These are phyloP conservation scores for Eulemur rufifrons DNA, from an alignment of 2,113 vertebrate species.

Conservation along the genomic window DNA sequence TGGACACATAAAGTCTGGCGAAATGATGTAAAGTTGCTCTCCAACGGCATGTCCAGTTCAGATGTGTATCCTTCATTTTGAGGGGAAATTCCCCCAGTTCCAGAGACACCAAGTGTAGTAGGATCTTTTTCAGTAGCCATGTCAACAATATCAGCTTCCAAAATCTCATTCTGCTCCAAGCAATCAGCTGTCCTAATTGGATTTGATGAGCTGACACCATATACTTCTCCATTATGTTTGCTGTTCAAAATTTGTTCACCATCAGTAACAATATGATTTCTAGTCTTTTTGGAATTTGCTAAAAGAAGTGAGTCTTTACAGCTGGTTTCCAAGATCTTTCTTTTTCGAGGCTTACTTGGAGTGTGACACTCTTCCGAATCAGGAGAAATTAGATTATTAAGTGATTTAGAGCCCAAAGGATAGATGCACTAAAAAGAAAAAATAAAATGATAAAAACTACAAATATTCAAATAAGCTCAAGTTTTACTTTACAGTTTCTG, in stretches of 20 bases:
- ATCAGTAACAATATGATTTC: conserved; percentile 29
- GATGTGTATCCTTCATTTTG: conserved; percentile 42
- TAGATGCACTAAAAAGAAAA: conserved; percentile 91
- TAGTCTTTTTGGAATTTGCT: conserved; percentile 80
- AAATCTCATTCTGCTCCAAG: conserved; percentile 42
- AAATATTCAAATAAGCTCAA: conserved; percentile 26
- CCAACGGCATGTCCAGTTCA: conserved; percentile 47
- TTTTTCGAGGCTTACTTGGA: conserved; percentile 81
- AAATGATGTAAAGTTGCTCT: not conserved
- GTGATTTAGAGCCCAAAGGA: conserved; percentile 91
- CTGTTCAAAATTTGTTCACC: conserved; percentile 28
- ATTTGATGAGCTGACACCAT: conserved; percentile 17
- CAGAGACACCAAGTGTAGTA: not conserved
- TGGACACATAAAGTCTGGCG: conserved; percentile 82
- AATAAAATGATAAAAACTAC: conserved; percentile 40
- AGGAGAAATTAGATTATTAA: conserved; percentile 87
- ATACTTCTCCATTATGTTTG: conserved; percentile 16
- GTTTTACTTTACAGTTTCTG: not conserved
- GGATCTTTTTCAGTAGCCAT: not conserved
- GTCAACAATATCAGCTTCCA: conserved; percentile 38
- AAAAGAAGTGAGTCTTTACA: conserved; percentile 57
- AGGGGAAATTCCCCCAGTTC: conserved; percentile 10
- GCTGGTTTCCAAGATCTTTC: conserved; percentile 76
- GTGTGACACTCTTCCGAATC: conserved; percentile 75
- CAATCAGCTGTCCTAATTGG: not conserved